Evolutionary conservation across 1,140 invertebrate species (phyloP).

Genomic region (Ceratina calcarata): DNA sequence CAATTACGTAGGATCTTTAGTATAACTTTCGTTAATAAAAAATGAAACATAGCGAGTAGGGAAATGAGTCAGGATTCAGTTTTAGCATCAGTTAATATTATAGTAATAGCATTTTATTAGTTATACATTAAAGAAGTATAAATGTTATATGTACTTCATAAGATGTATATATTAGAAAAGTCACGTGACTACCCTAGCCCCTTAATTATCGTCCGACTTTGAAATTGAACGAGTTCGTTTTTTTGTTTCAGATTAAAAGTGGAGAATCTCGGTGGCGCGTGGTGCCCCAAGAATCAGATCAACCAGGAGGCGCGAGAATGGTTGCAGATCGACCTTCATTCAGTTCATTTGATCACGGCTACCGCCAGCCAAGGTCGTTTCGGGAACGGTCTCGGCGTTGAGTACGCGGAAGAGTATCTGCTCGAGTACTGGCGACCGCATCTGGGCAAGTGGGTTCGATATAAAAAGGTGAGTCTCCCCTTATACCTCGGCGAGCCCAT

Average conservation of each 20-base stretch:
- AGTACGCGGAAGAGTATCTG: constrained; percentile 89
- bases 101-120: too few relatives aligned
- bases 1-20: too few relatives aligned
- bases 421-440: constrained; percentile 89
- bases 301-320: constrained; percentile 88
- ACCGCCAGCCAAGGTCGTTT: constrained; percentile 92
- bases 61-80: too few relatives aligned
- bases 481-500: neutral
- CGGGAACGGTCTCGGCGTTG: constrained; percentile 91
- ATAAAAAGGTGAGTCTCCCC: constrained; percentile 84
- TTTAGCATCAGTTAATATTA: neutral
- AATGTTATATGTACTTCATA: too few relatives aligned
- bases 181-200: too few relatives aligned
- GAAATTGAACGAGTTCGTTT: neutral
- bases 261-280: constrained; percentile 91
- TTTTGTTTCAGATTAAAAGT: constrained; percentile 85
- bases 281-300: constrained; percentile 90
- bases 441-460: constrained; percentile 87
- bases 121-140: too few relatives aligned
- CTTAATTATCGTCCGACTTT: too few relatives aligned
- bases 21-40: too few relatives aligned
- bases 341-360: constrained; percentile 88
- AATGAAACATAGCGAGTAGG: too few relatives aligned
- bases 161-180: too few relatives aligned
- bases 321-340: constrained; percentile 88